These are phyloP conservation scores for Rutilus rutilus DNA, from an alignment of 2,113 vertebrate genomes.

Conservation along the genomic window DNA sequence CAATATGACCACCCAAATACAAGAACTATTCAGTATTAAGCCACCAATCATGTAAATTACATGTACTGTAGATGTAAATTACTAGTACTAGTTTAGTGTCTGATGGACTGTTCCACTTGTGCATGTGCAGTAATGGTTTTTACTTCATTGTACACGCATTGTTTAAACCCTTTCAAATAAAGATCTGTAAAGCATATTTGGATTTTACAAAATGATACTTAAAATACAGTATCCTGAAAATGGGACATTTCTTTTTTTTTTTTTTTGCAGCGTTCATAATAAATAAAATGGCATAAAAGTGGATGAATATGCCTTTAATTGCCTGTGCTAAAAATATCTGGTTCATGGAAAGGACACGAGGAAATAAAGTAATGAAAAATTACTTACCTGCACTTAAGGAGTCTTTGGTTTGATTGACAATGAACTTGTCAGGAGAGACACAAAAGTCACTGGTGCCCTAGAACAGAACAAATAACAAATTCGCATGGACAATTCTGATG, in stretches of 20 bases:
- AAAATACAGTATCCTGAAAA: too few relatives aligned
- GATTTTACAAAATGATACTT: too few relatives aligned
- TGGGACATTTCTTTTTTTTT: too few relatives aligned
- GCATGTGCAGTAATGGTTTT: too few relatives aligned
- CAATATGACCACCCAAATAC: background rate
- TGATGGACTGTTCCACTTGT: too few relatives aligned
- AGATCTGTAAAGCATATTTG: too few relatives aligned
- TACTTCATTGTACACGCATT: too few relatives aligned
- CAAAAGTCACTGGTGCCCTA: conserved; percentile 97
- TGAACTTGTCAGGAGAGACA: conserved; percentile 88
- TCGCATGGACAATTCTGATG: too few relatives aligned
- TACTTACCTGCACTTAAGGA: conserved; percentile 81
- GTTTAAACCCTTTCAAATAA: too few relatives aligned
- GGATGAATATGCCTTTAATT: background rate
- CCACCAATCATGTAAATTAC: background rate
- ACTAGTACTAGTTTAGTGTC: background rate
- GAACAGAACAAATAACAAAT: conserved; percentile 42
- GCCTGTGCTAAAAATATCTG: background rate
- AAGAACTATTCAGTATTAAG: background rate
- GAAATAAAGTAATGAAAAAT: background rate
- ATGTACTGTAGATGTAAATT: too few relatives aligned
- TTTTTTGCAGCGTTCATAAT: background rate
- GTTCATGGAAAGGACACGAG: background rate
- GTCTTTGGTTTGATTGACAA: conserved; percentile 85
- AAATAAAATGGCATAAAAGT: background rate